phyloP scores from a whole-genome alignment of 2,888 invertebrate species.

The Lochmaea capreae region DNA sequence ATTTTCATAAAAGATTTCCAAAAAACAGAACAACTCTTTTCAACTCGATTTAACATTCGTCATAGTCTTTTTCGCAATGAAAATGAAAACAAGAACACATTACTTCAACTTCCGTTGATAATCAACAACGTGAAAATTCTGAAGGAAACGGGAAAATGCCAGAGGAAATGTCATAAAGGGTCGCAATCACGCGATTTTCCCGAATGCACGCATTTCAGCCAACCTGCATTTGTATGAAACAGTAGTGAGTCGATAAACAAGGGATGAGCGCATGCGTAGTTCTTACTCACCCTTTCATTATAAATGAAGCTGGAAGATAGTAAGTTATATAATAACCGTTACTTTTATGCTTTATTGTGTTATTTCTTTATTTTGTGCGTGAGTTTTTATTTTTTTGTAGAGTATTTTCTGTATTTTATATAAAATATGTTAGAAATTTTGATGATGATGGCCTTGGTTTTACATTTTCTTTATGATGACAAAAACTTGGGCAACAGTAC shows the following conservation, averaged over 20 bases:
- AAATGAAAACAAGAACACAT: slow-evolving; percentile 36
- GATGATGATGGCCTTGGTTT: too few species aligned
- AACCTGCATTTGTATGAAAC: slow-evolving; percentile 31
- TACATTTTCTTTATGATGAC: too few species aligned
- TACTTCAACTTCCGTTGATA: slow-evolving; percentile 34
- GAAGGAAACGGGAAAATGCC: slow-evolving; percentile 44
- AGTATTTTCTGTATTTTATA: too few species aligned
- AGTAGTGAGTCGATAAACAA: slow-evolving; percentile 53
- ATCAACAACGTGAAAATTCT: slow-evolving; percentile 24
- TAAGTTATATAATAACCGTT: slow-evolving; percentile 1
- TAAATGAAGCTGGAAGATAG: slow-evolving; percentile 18
- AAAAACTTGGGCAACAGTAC: too few species aligned
- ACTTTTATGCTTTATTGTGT: too few species aligned
- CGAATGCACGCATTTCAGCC: slow-evolving; percentile 30
- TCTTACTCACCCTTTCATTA: slow-evolving; percentile 24
- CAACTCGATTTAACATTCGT: slow-evolving; percentile 3
- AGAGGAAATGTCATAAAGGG: slow-evolving; percentile 50
- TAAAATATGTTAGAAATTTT: too few species aligned
- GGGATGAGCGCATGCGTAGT: slow-evolving; percentile 47
- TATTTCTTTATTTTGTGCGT: too few species aligned
- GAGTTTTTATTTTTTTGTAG: too few species aligned
- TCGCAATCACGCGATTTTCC: slow-evolving; percentile 39
- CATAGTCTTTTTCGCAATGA: background rate
- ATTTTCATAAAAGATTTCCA: slow-evolving; percentile 41
- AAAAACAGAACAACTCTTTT: background rate